A percentile compares a stretch with the other conserved stretches of the same genome.
phyloP scores from a whole-genome alignment of 2,888 invertebrate species.

The Cephus pulcher region DNA sequence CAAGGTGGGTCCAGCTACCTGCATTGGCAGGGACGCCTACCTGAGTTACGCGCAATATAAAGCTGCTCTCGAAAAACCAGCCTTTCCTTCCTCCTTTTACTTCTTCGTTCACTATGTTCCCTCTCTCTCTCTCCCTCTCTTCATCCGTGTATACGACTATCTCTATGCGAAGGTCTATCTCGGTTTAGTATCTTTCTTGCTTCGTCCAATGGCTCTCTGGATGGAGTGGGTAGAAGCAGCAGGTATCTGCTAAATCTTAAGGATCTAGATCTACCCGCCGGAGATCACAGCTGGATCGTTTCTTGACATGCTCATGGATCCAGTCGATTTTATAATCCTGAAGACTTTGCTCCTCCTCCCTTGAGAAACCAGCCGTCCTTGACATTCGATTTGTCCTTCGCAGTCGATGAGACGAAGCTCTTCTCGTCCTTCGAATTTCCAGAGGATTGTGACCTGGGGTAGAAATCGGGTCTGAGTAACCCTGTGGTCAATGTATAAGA shows the following conservation, averaged over 20 bases:
- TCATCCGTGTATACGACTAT: neutral
- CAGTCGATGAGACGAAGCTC: neutral
- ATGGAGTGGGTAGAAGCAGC: neutral
- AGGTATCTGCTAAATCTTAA: neutral
- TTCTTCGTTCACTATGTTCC: neutral
- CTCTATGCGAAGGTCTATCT: neutral
- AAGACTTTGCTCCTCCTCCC: neutral
- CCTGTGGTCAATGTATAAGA: neutral
- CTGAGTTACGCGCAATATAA: neutral
- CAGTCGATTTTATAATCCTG: neutral
- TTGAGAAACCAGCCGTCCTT: neutral
- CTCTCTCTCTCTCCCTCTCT: conserved; percentile 1
- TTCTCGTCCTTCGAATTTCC: neutral
- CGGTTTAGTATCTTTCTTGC: neutral
- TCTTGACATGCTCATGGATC: neutral
- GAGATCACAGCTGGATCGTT: neutral
- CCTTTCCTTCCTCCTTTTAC: neutral
- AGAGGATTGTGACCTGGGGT: neutral
- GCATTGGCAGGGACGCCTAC: neutral
- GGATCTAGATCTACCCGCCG: neutral
- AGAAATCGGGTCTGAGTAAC: neutral
- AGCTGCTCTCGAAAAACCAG: neutral
- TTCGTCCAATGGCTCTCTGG: neutral
- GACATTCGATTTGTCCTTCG: neutral
- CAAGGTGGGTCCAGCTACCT: neutral